phyloP scores from a whole-genome alignment of 2,888 invertebrate genomes.

The Agonopterix alstromeriana region DNA sequence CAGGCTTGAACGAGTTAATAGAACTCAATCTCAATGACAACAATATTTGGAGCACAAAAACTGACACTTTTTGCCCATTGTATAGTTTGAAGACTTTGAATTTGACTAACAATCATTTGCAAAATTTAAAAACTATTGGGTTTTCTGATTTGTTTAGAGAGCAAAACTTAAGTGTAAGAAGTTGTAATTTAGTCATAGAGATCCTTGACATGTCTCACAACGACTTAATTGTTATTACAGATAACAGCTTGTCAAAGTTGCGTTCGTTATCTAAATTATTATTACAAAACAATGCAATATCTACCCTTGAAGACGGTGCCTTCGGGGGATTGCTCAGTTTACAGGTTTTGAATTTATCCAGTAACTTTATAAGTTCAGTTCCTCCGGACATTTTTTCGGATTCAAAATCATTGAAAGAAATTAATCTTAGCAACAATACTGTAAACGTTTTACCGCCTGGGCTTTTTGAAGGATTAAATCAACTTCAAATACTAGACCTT shows the following conservation, averaged over 20 bases:
- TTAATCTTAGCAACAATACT: conserved; percentile 86
- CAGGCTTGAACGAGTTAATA: conserved; percentile 80
- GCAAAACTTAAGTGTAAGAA: conserved; percentile 75
- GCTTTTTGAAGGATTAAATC: conserved; percentile 82
- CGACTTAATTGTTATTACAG: conserved; percentile 82
- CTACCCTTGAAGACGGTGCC: conserved; percentile 83
- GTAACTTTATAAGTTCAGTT: conserved; percentile 84
- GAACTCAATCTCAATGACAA: conserved; percentile 84
- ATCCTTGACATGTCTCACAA: conserved; percentile 84
- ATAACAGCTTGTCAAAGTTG: conserved; percentile 82
- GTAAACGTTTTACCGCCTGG: conserved; percentile 84
- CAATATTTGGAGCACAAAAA: conserved; percentile 86
- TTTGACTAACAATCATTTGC: conserved; percentile 85
- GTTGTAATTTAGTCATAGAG: conserved; percentile 83
- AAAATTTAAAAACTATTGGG: conserved; percentile 84
- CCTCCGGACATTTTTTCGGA: conserved; percentile 85
- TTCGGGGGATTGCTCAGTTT: conserved; percentile 82
- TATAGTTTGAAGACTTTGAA: conserved; percentile 83
- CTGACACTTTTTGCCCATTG: conserved; percentile 83
- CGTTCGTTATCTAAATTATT: conserved; percentile 81
- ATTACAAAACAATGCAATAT: conserved; percentile 86
- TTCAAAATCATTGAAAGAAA: conserved; percentile 79
- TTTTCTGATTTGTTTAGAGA: conserved; percentile 82
- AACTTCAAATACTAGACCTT: conserved; percentile 83
- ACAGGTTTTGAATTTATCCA: conserved; percentile 85